phyloP scores from a whole-genome alignment of 2,888 invertebrate genomes.

The Habroteleia sp. region DNA sequence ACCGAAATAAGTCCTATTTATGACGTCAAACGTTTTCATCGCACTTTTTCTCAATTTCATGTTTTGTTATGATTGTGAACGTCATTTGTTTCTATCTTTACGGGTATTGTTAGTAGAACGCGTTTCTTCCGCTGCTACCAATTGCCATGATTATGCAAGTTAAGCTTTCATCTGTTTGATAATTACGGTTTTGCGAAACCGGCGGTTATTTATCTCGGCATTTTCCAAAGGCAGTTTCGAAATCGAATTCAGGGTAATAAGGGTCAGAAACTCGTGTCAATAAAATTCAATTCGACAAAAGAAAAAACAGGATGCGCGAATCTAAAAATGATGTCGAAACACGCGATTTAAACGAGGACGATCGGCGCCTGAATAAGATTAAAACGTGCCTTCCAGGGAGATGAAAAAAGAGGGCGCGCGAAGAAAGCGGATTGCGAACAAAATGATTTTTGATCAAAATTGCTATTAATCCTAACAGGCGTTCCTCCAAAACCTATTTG shows the following conservation, averaged over 20 bases:
- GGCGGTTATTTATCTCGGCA: neutral
- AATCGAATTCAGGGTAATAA: too few relatives aligned
- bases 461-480: too few relatives aligned
- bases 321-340: neutral
- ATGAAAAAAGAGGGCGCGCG: too few relatives aligned
- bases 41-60: conserved; percentile 38
- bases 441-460: too few relatives aligned
- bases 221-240: too few relatives aligned
- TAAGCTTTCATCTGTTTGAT: conserved; percentile 12
- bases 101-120: conserved; percentile 1
- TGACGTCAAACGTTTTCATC: conserved; percentile 33
- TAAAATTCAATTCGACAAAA: neutral
- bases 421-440: too few relatives aligned
- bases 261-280: too few relatives aligned
- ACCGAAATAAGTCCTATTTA: conserved; percentile 33
- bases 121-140: conserved; percentile 20
- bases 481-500: conserved; percentile 20
- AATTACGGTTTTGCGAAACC: conserved; percentile 16
- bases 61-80: conserved; percentile 15
- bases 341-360: neutral
- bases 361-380: neutral
- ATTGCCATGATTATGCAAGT: conserved; percentile 23
- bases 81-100: conserved; percentile 31
- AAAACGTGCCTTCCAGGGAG: neutral
- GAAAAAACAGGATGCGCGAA: neutral